phyloP scores from a whole-genome alignment of 2,888 invertebrate species.

The Drosophila testacea region DNA sequence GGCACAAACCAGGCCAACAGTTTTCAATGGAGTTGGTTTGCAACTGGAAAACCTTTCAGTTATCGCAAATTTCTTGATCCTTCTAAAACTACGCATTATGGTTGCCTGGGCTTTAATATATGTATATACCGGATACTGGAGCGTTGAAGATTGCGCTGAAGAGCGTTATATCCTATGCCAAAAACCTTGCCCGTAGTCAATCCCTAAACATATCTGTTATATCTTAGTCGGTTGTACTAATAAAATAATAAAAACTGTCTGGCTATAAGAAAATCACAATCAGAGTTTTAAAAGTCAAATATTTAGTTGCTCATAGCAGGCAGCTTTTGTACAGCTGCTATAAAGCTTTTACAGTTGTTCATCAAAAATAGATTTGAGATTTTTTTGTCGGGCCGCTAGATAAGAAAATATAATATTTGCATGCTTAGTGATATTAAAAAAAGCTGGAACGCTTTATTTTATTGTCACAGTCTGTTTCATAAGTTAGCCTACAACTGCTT shows the following conservation, averaged over 20 bases:
- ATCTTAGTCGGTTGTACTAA: background rate
- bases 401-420: no score
- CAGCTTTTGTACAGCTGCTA: slow-evolving; percentile 1
- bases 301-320: background rate
- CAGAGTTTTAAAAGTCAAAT: no score
- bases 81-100: background rate
- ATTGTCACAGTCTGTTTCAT: no score
- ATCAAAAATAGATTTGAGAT: no score
- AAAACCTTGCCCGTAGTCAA: slow-evolving; percentile 18
- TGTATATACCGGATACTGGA: slow-evolving; percentile 13
- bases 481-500: no score
- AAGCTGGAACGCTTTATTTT: no score
- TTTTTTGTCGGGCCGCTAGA: no score
- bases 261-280: background rate
- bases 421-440: no score
- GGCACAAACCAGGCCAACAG: slow-evolving; percentile 29
- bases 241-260: slow-evolving; percentile 3
- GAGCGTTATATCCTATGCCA: slow-evolving; percentile 37
- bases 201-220: background rate
- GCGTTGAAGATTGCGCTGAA: slow-evolving; percentile 14
- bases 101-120: slow-evolving; percentile 24
- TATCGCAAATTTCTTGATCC: slow-evolving; percentile 9
- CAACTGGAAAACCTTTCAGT: background rate
- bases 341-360: no score
- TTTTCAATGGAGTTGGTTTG: slow-evolving; percentile 29